These are phyloP conservation scores for Cerastoderma edule DNA, from an alignment of 2,888 invertebrate genomes.

Conservation along the genomic window DNA sequence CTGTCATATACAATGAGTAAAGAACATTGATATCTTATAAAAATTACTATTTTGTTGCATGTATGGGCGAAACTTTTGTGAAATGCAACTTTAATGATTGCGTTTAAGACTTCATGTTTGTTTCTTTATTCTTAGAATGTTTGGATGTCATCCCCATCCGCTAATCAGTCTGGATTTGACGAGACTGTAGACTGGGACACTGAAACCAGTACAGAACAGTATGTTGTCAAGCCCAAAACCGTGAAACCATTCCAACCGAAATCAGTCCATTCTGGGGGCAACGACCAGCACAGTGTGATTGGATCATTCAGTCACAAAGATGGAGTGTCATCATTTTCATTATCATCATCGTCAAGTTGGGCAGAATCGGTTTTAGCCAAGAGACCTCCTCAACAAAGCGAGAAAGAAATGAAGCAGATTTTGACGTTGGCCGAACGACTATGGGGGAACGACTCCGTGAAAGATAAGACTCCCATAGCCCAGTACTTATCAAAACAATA, in stretches of 20 bases:
- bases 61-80: too few relatives aligned
- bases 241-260: conserved; percentile 32
- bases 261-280: conserved; percentile 21
- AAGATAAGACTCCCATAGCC: conserved; percentile 53
- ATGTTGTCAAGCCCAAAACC: conserved; percentile 32
- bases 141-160: neutral
- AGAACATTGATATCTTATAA: too few relatives aligned
- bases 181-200: conserved; percentile 34
- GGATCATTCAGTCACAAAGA: too few relatives aligned
- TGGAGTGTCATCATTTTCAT: too few relatives aligned
- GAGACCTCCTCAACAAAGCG: conserved; percentile 46
- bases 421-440: conserved; percentile 52
- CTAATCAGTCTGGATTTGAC: conserved; percentile 27
- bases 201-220: conserved; percentile 26
- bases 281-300: conserved; percentile 20
- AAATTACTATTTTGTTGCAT: too few relatives aligned
- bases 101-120: neutral
- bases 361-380: conserved; percentile 50
- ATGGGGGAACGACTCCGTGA: conserved; percentile 61
- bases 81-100: neutral
- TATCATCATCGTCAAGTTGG: conserved; percentile 48
- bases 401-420: conserved; percentile 54
- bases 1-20: too few relatives aligned
- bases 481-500: conserved; percentile 49
- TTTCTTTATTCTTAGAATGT: conserved; percentile 6